Percentiles rank a stretch among this genome's conserved stretches.
Evolutionary conservation across 2,113 vertebrate genomes (phyloP).

Genomic region (Sinocyclocheilus anophthalmus): DNA sequence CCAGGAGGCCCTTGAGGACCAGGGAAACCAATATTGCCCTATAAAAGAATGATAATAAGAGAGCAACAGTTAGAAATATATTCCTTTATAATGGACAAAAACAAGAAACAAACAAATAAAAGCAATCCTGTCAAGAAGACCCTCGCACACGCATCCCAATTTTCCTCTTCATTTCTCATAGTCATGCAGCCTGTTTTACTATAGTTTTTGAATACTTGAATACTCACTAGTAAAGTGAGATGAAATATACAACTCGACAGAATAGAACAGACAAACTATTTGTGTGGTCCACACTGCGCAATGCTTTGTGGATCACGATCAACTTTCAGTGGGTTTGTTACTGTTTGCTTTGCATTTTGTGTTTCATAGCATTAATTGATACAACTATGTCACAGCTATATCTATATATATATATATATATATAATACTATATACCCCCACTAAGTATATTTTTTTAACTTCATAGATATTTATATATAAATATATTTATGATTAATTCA

Average conservation of each 20-base stretch:
- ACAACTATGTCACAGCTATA: background rate
- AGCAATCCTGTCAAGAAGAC: conserved; percentile 3
- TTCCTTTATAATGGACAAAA: background rate
- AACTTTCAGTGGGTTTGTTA: background rate
- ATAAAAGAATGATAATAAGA: background rate
- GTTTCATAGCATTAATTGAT: background rate
- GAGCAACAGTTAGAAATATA: background rate
- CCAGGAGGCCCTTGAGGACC: conserved; percentile 53
- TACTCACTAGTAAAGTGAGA: background rate
- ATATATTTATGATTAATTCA: no score
- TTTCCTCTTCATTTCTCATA: background rate
- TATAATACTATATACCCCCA: no score
- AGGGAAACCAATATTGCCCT: conserved; percentile 59
- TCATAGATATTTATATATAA: no score
- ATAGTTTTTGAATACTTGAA: background rate
- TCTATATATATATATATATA: no score
- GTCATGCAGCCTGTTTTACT: background rate
- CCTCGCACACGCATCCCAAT: background rate
- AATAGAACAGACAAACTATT: background rate
- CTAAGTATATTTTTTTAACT: no score
- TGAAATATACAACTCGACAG: background rate
- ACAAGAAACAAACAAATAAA: background rate
- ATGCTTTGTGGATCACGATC: background rate
- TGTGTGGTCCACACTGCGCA: background rate
- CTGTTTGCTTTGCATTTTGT: background rate